Base-by-base conservation (phyloP, 2,113 vertebrate genomes). In the Gadus macrocephalus region DNA sequence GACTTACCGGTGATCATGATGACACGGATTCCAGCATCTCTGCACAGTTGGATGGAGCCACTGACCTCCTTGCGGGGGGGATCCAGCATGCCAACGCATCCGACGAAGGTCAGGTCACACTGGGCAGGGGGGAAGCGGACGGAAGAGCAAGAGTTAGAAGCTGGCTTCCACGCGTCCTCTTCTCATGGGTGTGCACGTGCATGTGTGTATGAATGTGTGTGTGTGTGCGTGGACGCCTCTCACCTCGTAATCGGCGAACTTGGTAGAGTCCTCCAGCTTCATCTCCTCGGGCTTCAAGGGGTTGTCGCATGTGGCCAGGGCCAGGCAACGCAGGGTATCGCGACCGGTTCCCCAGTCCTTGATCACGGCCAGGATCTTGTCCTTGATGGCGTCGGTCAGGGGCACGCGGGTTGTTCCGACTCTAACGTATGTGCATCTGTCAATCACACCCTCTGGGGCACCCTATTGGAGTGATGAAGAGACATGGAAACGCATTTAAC, bases 41-140 rank as follows among this genome's bases (percentile, higher is more conserved):
- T 80, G 84, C 92, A 93, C 71, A 96, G 90, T 66, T 87, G 74
- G 80, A 98, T 98, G 61, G 96, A 95, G 77, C 91, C 88, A 9
- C 80, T 83, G 64, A 98, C 96, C 74, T 98, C 96, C 82, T 98
- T 98, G 56, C 96, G 93, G 0, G 96, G 96, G 0, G 96, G 96
- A 85, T 98, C 96, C 91, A 98, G 71, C 96, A 97, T 98, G 35
- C 96, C 96, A 53, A 98, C 96, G 14, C 92, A 93, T 11, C 96
- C 96, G n/a, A 98, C 92, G 0, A 97, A 97, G 49, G 96, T 98
- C 89, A 98, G 71, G 85, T 97, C 95, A 62, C 7, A 80, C 91
- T 92, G 76, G 71, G 64, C 55, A 75, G 27, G 69, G n/a, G 66
- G 19, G 19, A 35, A 35, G 31, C 42, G 70, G 20, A 5, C 22